These are phyloP conservation scores for Drosophila kanapiae DNA, from an alignment of 1,140 invertebrate genomes.

Conservation along the genomic window DNA sequence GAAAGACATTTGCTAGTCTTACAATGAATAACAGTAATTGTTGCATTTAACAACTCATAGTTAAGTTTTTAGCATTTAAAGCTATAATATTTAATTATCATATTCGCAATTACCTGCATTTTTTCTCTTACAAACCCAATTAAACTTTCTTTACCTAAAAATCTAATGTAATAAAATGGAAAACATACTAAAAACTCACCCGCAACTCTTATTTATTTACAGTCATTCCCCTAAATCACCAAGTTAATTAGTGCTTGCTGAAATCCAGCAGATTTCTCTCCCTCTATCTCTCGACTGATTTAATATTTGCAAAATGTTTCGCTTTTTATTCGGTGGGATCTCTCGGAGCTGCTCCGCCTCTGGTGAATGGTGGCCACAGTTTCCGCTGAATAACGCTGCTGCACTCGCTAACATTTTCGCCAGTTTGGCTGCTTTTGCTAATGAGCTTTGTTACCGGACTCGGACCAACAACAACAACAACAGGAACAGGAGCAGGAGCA, in stretches of 20 bases:
- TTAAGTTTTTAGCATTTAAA: not conserved
- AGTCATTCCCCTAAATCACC: constrained; percentile 15
- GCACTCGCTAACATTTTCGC: constrained; percentile 11
- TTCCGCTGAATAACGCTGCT: constrained; percentile 62
- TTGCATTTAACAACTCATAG: not conserved
- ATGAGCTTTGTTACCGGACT: constrained; percentile 81
- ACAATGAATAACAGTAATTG: not conserved
- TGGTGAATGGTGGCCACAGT: constrained; percentile 16
- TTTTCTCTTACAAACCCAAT: not conserved
- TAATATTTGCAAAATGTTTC: constrained; percentile 40
- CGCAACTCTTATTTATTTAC: constrained; percentile 2
- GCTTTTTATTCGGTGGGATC: constrained; percentile 15
- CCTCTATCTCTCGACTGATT: constrained; percentile 20
- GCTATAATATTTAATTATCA: not conserved
- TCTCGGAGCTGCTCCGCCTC: constrained; percentile 33
- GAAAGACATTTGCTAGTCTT: no score
- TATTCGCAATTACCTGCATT: not conserved
- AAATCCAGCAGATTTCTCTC: constrained; percentile 27
- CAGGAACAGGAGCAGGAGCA: not conserved
- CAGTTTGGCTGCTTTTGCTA: constrained; percentile 45
- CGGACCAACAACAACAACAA: constrained; percentile 33
- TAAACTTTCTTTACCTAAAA: not conserved
- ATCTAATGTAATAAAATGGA: not conserved
- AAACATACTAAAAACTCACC: not conserved
- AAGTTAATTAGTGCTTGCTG: constrained; percentile 33